Evolutionary conservation across 2,888 invertebrate species (phyloP).

Genomic region (Macropis europaea): DNA sequence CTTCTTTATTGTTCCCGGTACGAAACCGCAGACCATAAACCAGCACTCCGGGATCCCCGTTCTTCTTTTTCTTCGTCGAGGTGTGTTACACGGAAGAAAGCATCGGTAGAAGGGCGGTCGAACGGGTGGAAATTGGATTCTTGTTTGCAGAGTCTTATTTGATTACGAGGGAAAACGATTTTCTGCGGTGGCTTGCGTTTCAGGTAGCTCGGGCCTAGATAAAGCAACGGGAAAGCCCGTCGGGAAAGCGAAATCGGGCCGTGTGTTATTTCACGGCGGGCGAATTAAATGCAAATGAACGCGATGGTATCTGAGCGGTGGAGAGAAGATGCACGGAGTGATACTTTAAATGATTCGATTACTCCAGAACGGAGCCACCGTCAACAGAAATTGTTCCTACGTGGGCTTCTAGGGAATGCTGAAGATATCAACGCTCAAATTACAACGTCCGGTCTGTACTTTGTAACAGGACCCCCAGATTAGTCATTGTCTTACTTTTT

Average conservation of each 20-base stretch:
- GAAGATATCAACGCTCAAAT: conserved; percentile 4
- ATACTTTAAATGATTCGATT: conserved; percentile 25
- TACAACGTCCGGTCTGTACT: conserved; percentile 12
- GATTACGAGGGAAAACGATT: conserved; percentile 53
- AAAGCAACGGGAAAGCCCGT: conserved; percentile 10
- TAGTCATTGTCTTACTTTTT: not conserved
- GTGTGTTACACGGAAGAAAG: conserved; percentile 20
- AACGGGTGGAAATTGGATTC: conserved; percentile 56
- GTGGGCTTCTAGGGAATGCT: not conserved
- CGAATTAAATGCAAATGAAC: conserved; percentile 39
- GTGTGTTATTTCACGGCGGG: conserved; percentile 18
- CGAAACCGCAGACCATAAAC: conserved; percentile 5
- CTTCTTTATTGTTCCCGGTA: not conserved
- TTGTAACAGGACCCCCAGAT: conserved; percentile 2
- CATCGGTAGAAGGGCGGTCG: conserved; percentile 1
- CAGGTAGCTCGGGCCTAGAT: conserved; percentile 1
- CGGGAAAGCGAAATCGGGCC: conserved; percentile 28
- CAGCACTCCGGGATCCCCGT: not conserved
- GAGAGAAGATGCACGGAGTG: not conserved
- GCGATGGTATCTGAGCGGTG: not conserved
- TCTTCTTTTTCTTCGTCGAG: conserved; percentile 7
- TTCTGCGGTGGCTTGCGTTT: conserved; percentile 38
- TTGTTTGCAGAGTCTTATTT: conserved; percentile 57
- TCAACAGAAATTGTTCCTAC: conserved; percentile 9
- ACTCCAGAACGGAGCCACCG: not conserved